A percentile compares a stretch with the other conserved stretches of the same genome.
phyloP scores from a whole-genome alignment of 1,140 invertebrate genomes.

The Muscidifurax raptorellus region DNA sequence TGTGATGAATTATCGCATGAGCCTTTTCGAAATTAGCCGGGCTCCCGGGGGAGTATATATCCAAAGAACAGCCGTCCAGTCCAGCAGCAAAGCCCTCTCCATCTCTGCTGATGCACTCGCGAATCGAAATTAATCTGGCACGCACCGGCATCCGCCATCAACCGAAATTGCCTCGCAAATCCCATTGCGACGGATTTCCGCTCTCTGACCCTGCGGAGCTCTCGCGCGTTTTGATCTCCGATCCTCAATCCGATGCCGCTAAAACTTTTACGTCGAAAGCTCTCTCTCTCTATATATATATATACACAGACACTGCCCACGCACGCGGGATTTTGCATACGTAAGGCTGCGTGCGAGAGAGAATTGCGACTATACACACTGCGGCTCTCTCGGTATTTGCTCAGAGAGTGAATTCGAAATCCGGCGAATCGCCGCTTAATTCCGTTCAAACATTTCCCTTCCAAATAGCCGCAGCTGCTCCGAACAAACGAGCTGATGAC shows the following conservation, averaged over 20 bases:
- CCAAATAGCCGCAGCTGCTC: neutral
- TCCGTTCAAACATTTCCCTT: neutral
- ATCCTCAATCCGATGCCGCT: too few relatives aligned
- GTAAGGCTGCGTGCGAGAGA: too few relatives aligned
- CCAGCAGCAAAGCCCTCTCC: neutral
- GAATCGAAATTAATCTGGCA: neutral
- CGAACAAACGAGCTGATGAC: neutral
- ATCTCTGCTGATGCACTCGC: neutral
- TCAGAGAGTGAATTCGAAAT: too few relatives aligned
- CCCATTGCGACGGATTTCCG: neutral
- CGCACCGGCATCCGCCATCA: neutral
- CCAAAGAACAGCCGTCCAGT: neutral
- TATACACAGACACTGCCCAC: too few relatives aligned
- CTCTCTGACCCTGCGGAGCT: neutral
- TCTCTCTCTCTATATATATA: too few relatives aligned
- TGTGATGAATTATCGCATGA: neutral
- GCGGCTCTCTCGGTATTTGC: neutral
- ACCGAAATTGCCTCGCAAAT: conserved; percentile 6
- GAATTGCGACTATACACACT: neutral
- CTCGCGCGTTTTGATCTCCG: too few relatives aligned
- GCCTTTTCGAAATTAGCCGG: neutral
- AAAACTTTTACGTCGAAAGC: too few relatives aligned
- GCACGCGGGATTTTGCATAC: too few relatives aligned
- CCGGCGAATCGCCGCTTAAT: neutral
- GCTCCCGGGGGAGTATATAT: neutral